A percentile compares a stretch with the other conserved stretches of the same genome.
These are phyloP conservation scores for Hydraecia micacea DNA, from an alignment of 2,888 invertebrate species.

Conservation along the genomic window DNA sequence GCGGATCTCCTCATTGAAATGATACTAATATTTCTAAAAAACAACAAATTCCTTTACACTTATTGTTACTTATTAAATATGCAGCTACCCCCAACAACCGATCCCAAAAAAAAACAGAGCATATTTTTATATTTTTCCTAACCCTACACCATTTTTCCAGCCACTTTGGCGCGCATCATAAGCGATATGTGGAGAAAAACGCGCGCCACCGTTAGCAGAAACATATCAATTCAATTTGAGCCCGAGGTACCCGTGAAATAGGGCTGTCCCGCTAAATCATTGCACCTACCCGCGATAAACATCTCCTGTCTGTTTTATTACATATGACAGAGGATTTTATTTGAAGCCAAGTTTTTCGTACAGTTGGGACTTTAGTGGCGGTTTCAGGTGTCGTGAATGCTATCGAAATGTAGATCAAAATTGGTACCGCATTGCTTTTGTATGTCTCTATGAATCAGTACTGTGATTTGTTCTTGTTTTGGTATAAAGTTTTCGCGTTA, in stretches of 20 bases:
- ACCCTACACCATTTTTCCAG: slow-evolving; percentile 82
- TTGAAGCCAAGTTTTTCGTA: slow-evolving; percentile 38
- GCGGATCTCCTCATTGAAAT: no score
- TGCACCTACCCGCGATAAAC: slow-evolving; percentile 83
- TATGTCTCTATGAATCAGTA: slow-evolving; percentile 23
- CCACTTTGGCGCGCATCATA: slow-evolving; percentile 85
- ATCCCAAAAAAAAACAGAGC: background rate
- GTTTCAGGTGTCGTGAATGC: slow-evolving; percentile 22
- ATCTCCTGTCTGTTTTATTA: slow-evolving; percentile 87
- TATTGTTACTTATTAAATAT: background rate
- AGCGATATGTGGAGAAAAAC: slow-evolving; percentile 88
- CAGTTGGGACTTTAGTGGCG: slow-evolving; percentile 23
- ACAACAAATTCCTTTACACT: background rate
- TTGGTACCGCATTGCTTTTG: slow-evolving; percentile 18
- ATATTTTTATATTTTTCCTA: slow-evolving; percentile 57
- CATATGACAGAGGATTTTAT: slow-evolving; percentile 79
- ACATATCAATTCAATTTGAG: slow-evolving; percentile 90
- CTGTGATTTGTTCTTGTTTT: slow-evolving; percentile 12
- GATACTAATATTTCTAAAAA: background rate
- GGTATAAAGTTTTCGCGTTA: background rate
- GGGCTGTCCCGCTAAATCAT: slow-evolving; percentile 86
- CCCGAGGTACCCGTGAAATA: slow-evolving; percentile 83
- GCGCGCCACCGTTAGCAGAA: slow-evolving; percentile 85
- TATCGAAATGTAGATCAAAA: slow-evolving; percentile 32
- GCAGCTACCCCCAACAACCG: background rate